These are phyloP conservation scores for Clarias batrachus DNA, from an alignment of 2,113 vertebrate genomes.

Conservation along the genomic window DNA sequence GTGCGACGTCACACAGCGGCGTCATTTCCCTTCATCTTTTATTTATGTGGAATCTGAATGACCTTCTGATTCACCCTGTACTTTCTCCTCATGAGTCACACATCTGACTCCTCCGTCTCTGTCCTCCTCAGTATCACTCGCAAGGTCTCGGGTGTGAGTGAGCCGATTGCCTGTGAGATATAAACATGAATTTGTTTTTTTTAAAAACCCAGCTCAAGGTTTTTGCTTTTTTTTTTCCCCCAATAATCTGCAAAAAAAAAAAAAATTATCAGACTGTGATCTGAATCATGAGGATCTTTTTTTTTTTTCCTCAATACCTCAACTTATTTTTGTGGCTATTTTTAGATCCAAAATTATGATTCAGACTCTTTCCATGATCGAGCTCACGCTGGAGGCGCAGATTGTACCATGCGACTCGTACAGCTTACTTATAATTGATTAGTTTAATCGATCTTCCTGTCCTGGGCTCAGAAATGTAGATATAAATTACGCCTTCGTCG, in stretches of 20 bases:
- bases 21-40: neutral
- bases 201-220: neutral
- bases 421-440: conserved; percentile 51
- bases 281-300: neutral
- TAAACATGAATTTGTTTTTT: neutral
- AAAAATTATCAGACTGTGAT: conserved; percentile 3
- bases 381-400: neutral
- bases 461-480: conserved; percentile 38
- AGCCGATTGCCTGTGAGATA: neutral
- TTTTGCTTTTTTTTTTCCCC: neutral
- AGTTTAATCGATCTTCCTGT: conserved; percentile 46
- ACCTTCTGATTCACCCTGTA: neutral
- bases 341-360: conserved; percentile 33
- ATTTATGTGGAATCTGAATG: neutral
- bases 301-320: conserved; percentile 10
- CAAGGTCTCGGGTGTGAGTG: conserved; percentile 13
- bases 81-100: neutral
- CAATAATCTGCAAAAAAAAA: neutral
- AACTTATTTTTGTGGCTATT: neutral
- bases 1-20: neutral
- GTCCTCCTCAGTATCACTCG: neutral
- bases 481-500: conserved; percentile 39
- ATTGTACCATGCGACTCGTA: neutral
- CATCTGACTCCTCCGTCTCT: neutral
- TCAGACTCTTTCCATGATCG: conserved; percentile 25